Evolutionary conservation across 2,797 vertebrate species (phyloP).

Genomic region (Sorex maritimensis): DNA sequence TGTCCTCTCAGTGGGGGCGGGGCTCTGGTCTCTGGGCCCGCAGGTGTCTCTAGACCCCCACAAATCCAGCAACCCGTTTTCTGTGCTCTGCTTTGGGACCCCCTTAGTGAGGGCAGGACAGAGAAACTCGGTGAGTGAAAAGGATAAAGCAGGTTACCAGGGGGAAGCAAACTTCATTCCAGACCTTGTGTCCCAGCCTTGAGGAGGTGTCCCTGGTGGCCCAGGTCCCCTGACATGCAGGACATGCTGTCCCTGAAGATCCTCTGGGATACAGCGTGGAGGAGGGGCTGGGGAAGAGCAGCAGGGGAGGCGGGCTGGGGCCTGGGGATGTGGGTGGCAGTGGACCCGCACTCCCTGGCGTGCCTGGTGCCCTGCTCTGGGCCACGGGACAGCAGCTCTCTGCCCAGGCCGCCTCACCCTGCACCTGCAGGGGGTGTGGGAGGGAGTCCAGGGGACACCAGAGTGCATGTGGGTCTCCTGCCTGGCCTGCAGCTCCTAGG

Average conservation of each 20-base stretch:
- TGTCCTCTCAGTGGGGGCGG: constrained; percentile 55
- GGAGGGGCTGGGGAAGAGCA: background rate
- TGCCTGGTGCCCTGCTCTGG: background rate
- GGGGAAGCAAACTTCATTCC: background rate
- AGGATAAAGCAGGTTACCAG: background rate
- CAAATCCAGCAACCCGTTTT: background rate
- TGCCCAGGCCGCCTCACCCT: too few relatives aligned
- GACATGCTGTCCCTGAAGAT: fast-evolving
- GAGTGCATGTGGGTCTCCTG: too few relatives aligned
- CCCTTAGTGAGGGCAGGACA: background rate
- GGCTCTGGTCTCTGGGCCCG: background rate
- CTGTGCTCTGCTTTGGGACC: background rate
- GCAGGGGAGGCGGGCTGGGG: background rate
- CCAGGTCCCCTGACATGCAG: background rate
- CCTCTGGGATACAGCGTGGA: background rate
- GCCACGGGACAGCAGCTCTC: too few relatives aligned
- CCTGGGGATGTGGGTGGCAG: background rate
- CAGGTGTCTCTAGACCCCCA: background rate
- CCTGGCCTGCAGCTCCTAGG: too few relatives aligned
- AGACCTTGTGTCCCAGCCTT: fast-evolving
- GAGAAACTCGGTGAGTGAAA: background rate
- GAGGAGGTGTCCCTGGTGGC: background rate
- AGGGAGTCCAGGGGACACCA: too few relatives aligned
- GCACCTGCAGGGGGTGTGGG: too few relatives aligned
- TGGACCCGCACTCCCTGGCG: fast-evolving